Evolutionary conservation across 2,888 invertebrate species (phyloP).

Genomic region (Meteorus cinctellus): DNA sequence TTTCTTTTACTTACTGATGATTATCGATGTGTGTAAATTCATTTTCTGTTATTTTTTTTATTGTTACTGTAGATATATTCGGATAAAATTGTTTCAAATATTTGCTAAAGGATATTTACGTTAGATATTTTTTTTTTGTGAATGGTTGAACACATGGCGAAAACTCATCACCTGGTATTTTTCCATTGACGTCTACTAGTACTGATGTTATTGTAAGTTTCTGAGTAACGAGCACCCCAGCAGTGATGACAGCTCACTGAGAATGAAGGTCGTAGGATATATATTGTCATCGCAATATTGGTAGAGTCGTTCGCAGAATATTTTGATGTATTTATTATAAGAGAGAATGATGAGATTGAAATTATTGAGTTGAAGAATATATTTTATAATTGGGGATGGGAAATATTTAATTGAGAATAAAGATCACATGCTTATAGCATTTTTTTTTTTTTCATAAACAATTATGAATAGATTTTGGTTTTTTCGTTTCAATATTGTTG

Average conservation of each 20-base stretch:
- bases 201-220: neutral
- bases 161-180: slow-evolving; percentile 20
- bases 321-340: neutral
- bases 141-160: slow-evolving; percentile 43
- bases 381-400: neutral
- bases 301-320: neutral
- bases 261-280: no score
- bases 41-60: neutral
- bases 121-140: slow-evolving; percentile 9
- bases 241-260: no score
- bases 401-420: neutral
- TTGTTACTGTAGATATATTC: neutral
- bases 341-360: neutral
- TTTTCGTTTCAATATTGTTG: no score
- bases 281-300: no score
- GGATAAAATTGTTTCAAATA: neutral
- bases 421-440: no score
- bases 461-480: no score
- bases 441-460: no score
- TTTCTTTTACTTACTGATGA: neutral
- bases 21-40: neutral
- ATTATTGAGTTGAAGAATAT: neutral
- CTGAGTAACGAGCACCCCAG: no score
- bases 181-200: neutral
- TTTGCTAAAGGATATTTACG: neutral